A percentile compares a stretch with the other conserved stretches of the same genome.
Conservation (phyloP, 2,797 vertebrate genomes). For the Sternarchorhynchus goeldii region DNA sequence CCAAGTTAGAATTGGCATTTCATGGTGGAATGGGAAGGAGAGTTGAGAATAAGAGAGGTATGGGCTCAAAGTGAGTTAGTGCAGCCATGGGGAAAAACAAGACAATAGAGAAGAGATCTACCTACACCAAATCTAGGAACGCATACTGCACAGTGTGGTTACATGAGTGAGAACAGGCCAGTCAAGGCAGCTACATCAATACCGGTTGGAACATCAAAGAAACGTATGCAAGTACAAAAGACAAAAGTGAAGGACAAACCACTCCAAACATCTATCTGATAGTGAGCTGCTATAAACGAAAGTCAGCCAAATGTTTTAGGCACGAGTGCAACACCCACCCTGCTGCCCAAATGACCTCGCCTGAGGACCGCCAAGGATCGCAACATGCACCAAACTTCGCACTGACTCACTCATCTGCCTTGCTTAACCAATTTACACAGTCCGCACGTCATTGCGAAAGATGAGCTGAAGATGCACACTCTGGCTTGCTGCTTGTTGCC, state of each 20-base stretch:
- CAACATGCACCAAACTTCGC: too few relatives aligned
- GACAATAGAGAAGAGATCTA: too few relatives aligned
- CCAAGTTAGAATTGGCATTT: too few relatives aligned
- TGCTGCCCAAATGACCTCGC: too few relatives aligned
- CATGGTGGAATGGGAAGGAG: too few relatives aligned
- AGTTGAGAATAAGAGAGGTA: too few relatives aligned
- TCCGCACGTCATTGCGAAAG: not conserved
- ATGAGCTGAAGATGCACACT: conserved; percentile 25
- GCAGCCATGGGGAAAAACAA: too few relatives aligned
- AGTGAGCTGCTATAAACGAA: not conserved
- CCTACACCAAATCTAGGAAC: too few relatives aligned
- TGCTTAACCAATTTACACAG: not conserved
- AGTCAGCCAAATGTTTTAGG: not conserved
- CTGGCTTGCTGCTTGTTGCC: not conserved
- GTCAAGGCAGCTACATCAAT: conserved; percentile 3
- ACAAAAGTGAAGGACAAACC: not conserved
- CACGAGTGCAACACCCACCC: not conserved
- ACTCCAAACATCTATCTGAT: conserved; percentile 2
- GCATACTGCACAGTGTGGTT: not conserved
- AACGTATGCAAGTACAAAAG: not conserved
- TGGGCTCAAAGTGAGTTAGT: too few relatives aligned
- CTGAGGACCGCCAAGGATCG: too few relatives aligned
- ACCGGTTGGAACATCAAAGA: conserved; percentile 4
- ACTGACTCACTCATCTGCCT: too few relatives aligned
- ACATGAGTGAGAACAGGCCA: not conserved